phyloP scores from a whole-genome alignment of 2,113 vertebrate genomes.

The Cryptotis parvus region DNA sequence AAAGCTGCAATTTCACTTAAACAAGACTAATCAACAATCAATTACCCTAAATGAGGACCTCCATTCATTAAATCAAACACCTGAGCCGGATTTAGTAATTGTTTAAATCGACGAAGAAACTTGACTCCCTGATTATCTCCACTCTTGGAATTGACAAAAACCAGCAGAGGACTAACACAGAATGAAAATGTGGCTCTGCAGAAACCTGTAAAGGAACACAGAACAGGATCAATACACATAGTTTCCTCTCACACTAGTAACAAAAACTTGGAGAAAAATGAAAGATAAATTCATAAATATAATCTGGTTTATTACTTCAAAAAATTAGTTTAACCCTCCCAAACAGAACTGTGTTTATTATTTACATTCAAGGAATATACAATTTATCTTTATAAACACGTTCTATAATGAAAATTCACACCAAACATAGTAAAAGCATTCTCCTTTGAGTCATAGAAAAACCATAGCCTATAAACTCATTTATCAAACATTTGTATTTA shows the following conservation, averaged over 20 bases:
- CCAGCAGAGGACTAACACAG: conserved; percentile 97
- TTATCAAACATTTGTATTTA: background rate
- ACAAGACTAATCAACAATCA: conserved; percentile 73
- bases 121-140: conserved; percentile 99
- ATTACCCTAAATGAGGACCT: conserved; percentile 97
- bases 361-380: conserved; percentile 20
- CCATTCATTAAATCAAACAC: conserved; percentile 99
- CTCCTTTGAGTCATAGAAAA: conserved; percentile 33
- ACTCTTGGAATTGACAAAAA: conserved; percentile 99
- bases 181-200: conserved; percentile 99
- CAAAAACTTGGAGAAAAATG: conserved; percentile 75
- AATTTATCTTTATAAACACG: background rate
- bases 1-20: conserved; percentile 33
- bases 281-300: conserved; percentile 69
- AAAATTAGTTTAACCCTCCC: conserved; percentile 30
- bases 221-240: conserved; percentile 71
- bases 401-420: conserved; percentile 55
- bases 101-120: conserved; percentile 98
- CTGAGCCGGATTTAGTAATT: conserved; percentile 98
- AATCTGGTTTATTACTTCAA: background rate
- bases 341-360: background rate
- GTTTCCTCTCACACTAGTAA: conserved; percentile 73
- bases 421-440: background rate
- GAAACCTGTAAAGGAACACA: conserved; percentile 91
- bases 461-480: background rate